A percentile compares a stretch with the other conserved stretches of the same genome.
phyloP scores from a whole-genome alignment of 2,113 vertebrate species.

The Onychorhynchus coronatus region DNA sequence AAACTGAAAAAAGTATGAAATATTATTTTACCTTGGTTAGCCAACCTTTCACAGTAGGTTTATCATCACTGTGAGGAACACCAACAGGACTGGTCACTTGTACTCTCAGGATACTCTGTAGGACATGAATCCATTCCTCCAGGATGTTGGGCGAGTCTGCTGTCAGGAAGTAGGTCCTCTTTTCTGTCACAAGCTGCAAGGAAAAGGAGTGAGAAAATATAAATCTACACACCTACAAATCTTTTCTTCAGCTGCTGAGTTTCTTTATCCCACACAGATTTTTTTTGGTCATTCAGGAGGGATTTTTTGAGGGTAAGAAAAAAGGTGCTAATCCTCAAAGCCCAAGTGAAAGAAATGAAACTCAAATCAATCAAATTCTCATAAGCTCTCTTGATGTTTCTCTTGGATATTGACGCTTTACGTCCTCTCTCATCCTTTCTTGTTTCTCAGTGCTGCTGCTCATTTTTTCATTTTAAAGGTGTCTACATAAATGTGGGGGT shows the following conservation, averaged over 20 bases:
- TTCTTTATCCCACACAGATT: background rate
- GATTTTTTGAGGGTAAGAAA: background rate
- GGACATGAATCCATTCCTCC: slow-evolving; percentile 89
- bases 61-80: slow-evolving; percentile 70
- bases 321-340: background rate
- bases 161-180: slow-evolving; percentile 86
- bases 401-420: background rate
- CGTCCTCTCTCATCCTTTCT: background rate
- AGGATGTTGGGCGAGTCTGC: slow-evolving; percentile 90
- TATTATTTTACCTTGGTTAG: slow-evolving; percentile 82
- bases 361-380: background rate
- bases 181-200: slow-evolving; percentile 84
- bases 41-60: slow-evolving; percentile 85
- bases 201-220: background rate
- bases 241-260: background rate
- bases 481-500: background rate
- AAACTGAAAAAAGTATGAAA: background rate
- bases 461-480: background rate
- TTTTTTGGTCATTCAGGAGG: background rate
- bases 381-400: background rate
- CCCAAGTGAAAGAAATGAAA: background rate
- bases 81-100: slow-evolving; percentile 76
- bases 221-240: background rate
- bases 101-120: slow-evolving; percentile 86
- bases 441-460: background rate